Base-by-base conservation (phyloP, 2,797 vertebrate genomes). In the Bradypus variegatus region DNA sequence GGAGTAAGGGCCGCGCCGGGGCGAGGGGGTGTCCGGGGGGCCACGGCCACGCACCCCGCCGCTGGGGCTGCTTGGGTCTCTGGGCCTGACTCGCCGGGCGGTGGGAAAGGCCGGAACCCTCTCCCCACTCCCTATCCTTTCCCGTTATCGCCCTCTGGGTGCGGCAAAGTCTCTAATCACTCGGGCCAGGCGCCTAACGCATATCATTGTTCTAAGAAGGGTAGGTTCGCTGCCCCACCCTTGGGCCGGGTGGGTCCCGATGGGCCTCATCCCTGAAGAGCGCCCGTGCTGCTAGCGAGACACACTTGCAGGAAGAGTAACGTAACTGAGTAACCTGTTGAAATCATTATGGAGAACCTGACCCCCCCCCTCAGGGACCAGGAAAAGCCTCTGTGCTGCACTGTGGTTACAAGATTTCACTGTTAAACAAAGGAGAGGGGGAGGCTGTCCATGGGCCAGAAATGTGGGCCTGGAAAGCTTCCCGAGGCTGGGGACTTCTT, bases 1-100 rank as follows among this genome's bases (percentile, higher is more conserved):
- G 79, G 95, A 96, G 96, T 96, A 94, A 95, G 94, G 55, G 65
- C 41, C 4, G 82, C 70, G 31, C 13, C 21, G n/a, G 38, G 79
- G 0, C 31, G 13, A 25, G 9, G 73, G 29, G n/a, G 84, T 29
- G 45, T 65, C 50, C 70, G 19, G 16, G 29, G 65, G 33, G 3
- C 15, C 19, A 19, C 72, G 48, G 25, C 38, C 21, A 33, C 45
- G 15, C 16, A 7, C 8, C 18, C 31, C 2, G 4, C 70, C 36
- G 9, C 21, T 25, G 14, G 5, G 3, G 31, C 23, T 41, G 21
- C 4, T 15, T 38, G 27, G 15, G 64, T 18, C 31, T 29, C 12
- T 12, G 25, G 13, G 67, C 45, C 16, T 8, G 36, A 25, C n/a
- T 58, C 8, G 6, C 48, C 5, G 5, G 36, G 27, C 33, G 16